Evolutionary conservation across 2,113 vertebrate species (phyloP).

Genomic region (Neogale vison): DNA sequence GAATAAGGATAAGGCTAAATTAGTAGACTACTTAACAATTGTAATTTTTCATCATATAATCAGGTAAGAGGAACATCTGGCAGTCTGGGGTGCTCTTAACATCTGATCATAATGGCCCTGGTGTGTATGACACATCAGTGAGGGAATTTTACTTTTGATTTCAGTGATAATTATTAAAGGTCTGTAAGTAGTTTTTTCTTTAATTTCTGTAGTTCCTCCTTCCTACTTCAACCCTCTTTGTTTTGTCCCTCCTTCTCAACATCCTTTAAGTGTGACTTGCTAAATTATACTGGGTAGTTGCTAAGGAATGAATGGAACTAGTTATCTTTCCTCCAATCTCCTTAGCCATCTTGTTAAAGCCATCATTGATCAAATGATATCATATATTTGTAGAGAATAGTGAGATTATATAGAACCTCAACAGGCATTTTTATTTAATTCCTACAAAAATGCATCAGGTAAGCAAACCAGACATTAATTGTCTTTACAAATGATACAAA

Average conservation of each 20-base stretch:
- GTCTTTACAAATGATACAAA: background rate
- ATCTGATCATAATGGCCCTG: background rate
- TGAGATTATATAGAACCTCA: background rate
- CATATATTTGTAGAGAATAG: background rate
- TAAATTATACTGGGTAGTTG: background rate
- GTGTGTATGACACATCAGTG: background rate
- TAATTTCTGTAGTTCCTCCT: background rate
- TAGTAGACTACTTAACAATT: background rate
- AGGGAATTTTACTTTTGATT: slow-evolving; percentile 16
- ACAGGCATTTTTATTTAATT: slow-evolving; percentile 16
- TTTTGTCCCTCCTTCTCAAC: background rate
- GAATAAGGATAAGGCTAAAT: background rate
- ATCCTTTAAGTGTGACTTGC: background rate
- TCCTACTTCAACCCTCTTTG: background rate
- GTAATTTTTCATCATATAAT: background rate
- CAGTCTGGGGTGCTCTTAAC: background rate
- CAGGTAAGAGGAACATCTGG: background rate
- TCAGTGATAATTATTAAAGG: background rate
- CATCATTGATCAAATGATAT: background rate
- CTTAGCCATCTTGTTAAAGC: background rate
- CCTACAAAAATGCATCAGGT: slow-evolving; percentile 11
- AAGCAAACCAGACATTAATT: background rate
- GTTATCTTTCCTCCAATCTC: background rate
- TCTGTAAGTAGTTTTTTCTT: background rate
- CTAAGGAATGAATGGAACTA: background rate